phyloP scores from a whole-genome alignment of 2,113 vertebrate species.

The Sclerurus mexicanus region DNA sequence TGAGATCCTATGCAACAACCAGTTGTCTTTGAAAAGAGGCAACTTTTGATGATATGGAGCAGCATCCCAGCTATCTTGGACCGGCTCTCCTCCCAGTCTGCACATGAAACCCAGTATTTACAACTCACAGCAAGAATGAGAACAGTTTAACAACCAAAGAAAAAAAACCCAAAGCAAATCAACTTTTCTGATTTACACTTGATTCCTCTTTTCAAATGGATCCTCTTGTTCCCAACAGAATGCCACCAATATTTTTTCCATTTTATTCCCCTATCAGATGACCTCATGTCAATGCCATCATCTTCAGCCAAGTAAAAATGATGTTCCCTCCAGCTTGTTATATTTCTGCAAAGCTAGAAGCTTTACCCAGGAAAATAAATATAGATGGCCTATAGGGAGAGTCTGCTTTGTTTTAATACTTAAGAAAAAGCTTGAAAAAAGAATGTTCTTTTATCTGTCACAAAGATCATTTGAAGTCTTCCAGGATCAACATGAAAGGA shows the following conservation, averaged over 20 bases:
- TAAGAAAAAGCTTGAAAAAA: neutral
- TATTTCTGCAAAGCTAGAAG: neutral
- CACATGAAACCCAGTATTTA: neutral
- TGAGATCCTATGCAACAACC: neutral
- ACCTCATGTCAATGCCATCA: neutral
- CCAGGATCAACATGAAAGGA: neutral
- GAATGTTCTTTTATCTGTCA: neutral
- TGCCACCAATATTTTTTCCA: neutral
- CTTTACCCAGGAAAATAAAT: slow-evolving; percentile 13
- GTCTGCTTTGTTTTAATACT: neutral
- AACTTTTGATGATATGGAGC: accelerated
- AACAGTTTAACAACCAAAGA: neutral
- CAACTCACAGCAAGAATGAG: neutral
- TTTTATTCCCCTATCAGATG: neutral
- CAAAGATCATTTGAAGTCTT: neutral
- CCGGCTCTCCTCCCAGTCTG: neutral
- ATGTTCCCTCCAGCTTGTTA: neutral
- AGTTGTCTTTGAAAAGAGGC: neutral
- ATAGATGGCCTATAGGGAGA: neutral
- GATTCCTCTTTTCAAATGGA: neutral
- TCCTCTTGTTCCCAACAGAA: neutral
- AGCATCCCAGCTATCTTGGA: neutral
- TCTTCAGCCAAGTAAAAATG: neutral
- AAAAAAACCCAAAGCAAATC: neutral
- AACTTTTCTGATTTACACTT: neutral